Evolutionary conservation across 2,797 vertebrate species (phyloP).

Genomic region (Rachycentron canadum): DNA sequence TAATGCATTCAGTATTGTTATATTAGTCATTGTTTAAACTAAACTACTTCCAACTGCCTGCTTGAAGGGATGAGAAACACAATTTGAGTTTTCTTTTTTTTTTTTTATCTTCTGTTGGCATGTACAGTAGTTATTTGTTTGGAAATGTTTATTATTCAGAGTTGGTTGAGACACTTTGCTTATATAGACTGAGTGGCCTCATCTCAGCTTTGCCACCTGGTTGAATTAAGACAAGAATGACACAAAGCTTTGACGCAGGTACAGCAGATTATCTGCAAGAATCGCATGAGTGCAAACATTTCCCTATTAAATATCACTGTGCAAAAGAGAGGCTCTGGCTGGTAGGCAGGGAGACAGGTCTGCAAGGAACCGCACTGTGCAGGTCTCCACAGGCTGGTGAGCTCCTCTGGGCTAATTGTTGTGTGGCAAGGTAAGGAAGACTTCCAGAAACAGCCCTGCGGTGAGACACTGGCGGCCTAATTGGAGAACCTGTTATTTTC

Average conservation of each 20-base stretch:
- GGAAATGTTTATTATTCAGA: conserved; percentile 26
- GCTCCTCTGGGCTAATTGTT: conserved; percentile 80
- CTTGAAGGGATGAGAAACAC: not conserved
- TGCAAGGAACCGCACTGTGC: conserved; percentile 55
- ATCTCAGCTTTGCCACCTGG: conserved; percentile 46
- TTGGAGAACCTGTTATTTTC: conserved; percentile 83
- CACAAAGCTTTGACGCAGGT: conserved; percentile 27
- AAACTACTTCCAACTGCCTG: not conserved
- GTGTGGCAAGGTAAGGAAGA: conserved; percentile 66
- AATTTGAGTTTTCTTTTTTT: not conserved
- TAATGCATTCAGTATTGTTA: not conserved
- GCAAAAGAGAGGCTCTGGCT: conserved; percentile 51
- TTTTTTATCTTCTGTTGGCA: not conserved
- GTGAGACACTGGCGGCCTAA: conserved; percentile 76
- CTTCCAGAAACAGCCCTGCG: conserved; percentile 72
- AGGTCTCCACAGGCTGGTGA: conserved; percentile 75
- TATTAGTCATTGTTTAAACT: not conserved
- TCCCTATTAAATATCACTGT: conserved; percentile 51
- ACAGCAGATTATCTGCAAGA: conserved; percentile 36
- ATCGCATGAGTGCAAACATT: conserved; percentile 62
- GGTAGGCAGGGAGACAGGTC: conserved; percentile 52
- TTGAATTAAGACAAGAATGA: conserved; percentile 40
- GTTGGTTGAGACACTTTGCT: conserved; percentile 2
- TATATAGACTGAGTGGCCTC: conserved; percentile 19
- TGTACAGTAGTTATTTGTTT: conserved; percentile 15